Base-by-base conservation (phyloP, 2,113 vertebrate species). In the Zosterops borbonicus region DNA sequence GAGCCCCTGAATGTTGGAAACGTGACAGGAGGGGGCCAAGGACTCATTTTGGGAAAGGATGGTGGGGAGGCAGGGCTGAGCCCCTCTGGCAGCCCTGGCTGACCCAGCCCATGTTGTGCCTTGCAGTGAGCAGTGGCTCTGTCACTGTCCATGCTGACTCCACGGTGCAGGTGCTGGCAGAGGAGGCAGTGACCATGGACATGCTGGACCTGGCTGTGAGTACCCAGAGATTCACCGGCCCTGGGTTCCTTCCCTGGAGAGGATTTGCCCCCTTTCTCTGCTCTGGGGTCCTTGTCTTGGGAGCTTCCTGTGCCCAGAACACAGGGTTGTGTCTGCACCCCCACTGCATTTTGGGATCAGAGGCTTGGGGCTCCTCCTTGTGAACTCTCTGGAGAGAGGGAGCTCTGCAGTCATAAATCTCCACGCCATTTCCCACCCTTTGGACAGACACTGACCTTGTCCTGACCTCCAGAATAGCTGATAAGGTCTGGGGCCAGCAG, bases 71-170 rank as follows among this genome's bases (percentile, higher is more conserved):
- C 0, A 0, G 44, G n/a, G 42, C 9, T 62, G 21, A 21, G 64
- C 28, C 18, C 4, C 1, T 4, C 9, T 10, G 28, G 20, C 39
- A 33, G 28, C 46, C 25, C 46, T 47, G 33, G 37, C 63, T 59
- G 70, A 78, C 29, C 3, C 28, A 27, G 9, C 3, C 21, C 0
- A 1, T 4, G 13, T 22, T 35, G 41, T 78, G 14, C n/a, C 69
- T 20, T 0, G 1, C 96, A 99, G 99, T 99, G 95, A 99, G 98
- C 98, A 99, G 99, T 0, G 99, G 99, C 62, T 99, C 99, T 0
- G 62, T 99, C 96, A 99, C 99, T 0, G 99, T 99, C 92, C 99
- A 99, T 3, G 98, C 98, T 0, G 99, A 99, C 94, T 99, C 99
- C 69, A 99, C 99, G 0, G 99, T 99, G 90, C 99, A 99, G 93